Evolutionary conservation across 1,140 invertebrate genomes (phyloP).

Genomic region (Popillia japonica): DNA sequence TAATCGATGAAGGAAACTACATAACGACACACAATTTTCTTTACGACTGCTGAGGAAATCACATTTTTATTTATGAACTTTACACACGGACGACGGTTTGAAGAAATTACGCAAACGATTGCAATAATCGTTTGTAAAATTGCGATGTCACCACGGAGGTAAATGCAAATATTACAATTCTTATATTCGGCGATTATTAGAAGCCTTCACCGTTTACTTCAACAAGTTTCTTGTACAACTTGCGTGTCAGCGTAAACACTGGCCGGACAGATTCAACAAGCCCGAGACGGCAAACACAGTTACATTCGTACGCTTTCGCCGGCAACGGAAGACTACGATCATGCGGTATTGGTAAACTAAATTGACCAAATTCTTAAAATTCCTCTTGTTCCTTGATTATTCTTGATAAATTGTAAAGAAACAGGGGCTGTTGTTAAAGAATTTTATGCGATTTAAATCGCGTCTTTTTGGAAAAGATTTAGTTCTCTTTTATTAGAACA

Average conservation of each 20-base stretch:
- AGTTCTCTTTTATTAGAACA: neutral
- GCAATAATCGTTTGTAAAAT: neutral
- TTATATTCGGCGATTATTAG: neutral
- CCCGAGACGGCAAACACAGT: neutral
- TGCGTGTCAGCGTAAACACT: neutral
- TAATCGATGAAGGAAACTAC: neutral
- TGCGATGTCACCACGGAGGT: neutral
- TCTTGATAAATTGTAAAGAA: slow-evolving; percentile 6
- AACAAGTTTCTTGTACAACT: neutral
- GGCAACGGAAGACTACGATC: neutral
- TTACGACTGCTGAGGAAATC: neutral
- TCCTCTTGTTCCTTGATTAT: neutral
- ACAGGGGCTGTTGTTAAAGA: neutral
- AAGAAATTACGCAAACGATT: neutral
- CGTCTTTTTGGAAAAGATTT: neutral
- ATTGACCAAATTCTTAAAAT: slow-evolving; percentile 8
- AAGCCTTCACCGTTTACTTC: neutral
- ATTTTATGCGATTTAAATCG: neutral
- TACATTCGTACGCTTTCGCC: neutral
- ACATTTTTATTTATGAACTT: neutral
- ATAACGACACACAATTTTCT: neutral
- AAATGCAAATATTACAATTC: neutral
- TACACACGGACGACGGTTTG: neutral
- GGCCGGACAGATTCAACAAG: neutral
- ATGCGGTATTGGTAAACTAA: neutral